Evolutionary conservation across 2,113 vertebrate species (phyloP).

Genomic region (Craseonycteris thonglongyai): DNA sequence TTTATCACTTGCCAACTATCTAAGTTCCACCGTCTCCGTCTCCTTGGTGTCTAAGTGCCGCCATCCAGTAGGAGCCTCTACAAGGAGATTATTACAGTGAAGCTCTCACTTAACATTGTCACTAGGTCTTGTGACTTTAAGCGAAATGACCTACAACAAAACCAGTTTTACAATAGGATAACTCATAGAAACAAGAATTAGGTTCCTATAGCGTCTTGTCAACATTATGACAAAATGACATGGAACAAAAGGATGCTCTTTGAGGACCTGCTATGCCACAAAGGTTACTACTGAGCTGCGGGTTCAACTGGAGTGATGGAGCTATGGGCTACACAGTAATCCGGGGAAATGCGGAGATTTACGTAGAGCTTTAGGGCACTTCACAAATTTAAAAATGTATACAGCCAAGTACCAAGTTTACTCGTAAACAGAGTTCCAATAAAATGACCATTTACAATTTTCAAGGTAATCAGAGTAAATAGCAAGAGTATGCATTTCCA

Average conservation of each 20-base stretch:
- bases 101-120: neutral
- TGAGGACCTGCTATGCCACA: neutral
- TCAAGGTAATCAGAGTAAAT: neutral
- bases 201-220: fast-evolving
- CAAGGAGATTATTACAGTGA: neutral
- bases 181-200: neutral
- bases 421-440: neutral
- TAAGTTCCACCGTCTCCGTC: neutral
- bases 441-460: neutral
- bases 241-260: fast-evolving
- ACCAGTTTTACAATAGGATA: neutral
- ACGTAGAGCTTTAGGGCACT: neutral
- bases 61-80: neutral
- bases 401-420: neutral
- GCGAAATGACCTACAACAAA: neutral
- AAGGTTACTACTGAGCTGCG: too few species aligned
- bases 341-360: too few species aligned
- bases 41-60: neutral
- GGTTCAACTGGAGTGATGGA: neutral
- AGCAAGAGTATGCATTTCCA: neutral
- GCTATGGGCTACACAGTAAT: neutral
- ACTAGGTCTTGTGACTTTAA: neutral
- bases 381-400: neutral
- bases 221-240: too few species aligned
- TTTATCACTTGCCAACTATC: neutral